Conservation (phyloP, 2,797 vertebrate genomes). For the Sebastes hubbsi region DNA sequence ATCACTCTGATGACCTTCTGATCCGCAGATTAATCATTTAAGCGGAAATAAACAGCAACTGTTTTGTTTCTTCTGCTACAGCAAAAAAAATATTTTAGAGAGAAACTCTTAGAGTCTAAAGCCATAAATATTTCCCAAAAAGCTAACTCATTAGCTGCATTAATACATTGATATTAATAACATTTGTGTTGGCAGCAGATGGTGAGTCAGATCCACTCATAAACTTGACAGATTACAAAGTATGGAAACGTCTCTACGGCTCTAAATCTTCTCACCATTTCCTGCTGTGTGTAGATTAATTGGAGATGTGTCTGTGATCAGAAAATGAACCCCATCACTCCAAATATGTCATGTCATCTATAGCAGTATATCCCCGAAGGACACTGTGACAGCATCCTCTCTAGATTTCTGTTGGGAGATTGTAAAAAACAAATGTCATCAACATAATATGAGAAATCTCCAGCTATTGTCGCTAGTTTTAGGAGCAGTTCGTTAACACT, state of each 20-base stretch:
- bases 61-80: not conserved
- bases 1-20: conserved; percentile 29
- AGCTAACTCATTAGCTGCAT: not conserved
- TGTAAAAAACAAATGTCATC: conserved; percentile 3
- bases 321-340: not conserved
- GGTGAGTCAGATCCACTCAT: conserved; percentile 12
- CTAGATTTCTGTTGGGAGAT: not conserved
- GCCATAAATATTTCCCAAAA: not conserved
- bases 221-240: conserved; percentile 3
- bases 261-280: not conserved
- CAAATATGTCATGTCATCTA: not conserved
- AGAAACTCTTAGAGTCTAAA: not conserved
- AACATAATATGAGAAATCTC: conserved; percentile 13
- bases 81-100: not conserved
- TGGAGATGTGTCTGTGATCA: not conserved
- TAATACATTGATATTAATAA: conserved; percentile 15
- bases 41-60: conserved; percentile 19
- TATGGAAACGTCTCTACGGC: not conserved
- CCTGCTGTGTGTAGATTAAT: not conserved
- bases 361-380: not conserved
- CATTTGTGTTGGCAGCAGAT: conserved; percentile 5
- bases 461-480: conserved; percentile 29
- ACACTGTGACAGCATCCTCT: not conserved
- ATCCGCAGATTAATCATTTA: conserved; percentile 35
- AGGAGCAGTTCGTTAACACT: conserved; percentile 56